These are phyloP conservation scores for Meloe dianella DNA, from an alignment of 2,888 invertebrate genomes.

Conservation along the genomic window DNA sequence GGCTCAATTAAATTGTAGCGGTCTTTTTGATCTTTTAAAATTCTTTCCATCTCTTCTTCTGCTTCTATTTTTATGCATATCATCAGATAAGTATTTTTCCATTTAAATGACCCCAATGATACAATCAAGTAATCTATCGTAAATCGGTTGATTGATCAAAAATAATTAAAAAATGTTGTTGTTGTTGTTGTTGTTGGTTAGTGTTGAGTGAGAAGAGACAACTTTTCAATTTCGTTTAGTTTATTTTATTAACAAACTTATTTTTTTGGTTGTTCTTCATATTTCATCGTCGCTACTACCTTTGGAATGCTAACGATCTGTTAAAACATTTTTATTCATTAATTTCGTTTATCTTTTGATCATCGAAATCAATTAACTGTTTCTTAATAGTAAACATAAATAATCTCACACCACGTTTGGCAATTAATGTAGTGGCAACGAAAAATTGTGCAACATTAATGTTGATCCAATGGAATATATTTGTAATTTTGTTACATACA, in stretches of 20 bases:
- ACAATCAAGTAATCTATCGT: slow-evolving; percentile 38
- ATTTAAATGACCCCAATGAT: slow-evolving; percentile 42
- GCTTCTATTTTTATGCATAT: slow-evolving; percentile 21
- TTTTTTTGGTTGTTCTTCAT: no score
- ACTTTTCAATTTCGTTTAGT: background rate
- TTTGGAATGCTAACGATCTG: background rate
- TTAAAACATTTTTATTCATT: no score
- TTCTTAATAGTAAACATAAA: no score
- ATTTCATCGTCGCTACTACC: background rate
- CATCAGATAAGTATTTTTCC: background rate
- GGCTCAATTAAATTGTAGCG: slow-evolving; percentile 43
- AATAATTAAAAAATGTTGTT: background rate
- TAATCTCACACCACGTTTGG: no score
- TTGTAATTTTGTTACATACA: no score
- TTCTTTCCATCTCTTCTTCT: slow-evolving; percentile 33
- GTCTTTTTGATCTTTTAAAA: background rate
- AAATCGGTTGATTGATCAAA: slow-evolving; percentile 1
- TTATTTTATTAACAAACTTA: background rate
- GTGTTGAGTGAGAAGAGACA: background rate
- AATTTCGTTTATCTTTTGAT: no score
- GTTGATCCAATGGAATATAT: no score
- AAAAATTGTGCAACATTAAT: no score
- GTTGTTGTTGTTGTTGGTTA: no score
- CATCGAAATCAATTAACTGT: no score
- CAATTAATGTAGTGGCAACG: no score